Evolutionary conservation across 2,797 vertebrate species (phyloP).

Genomic region (Poeciliopsis presidionis): DNA sequence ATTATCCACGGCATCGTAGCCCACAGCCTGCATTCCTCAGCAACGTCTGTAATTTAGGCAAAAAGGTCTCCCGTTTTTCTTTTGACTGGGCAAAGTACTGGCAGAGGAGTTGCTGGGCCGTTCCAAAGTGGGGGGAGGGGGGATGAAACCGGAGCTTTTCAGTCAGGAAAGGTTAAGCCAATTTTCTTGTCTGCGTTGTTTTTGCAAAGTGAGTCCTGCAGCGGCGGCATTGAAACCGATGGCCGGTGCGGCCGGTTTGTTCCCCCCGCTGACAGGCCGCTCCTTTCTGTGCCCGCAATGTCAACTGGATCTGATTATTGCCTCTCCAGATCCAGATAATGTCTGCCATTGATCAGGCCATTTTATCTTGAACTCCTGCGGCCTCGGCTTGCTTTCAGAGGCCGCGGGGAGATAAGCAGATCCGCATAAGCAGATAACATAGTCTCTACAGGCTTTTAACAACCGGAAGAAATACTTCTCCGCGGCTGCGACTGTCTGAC

Average conservation of each 20-base stretch:
- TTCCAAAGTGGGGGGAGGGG: constrained; percentile 16
- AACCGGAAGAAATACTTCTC: constrained; percentile 61
- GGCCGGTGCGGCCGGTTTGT: constrained; percentile 50
- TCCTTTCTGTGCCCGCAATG: constrained; percentile 49
- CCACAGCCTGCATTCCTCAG: constrained; percentile 67
- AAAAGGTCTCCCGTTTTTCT: constrained; percentile 69
- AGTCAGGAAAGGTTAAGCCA: constrained; percentile 77
- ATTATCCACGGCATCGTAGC: constrained; percentile 67
- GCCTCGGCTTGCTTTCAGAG: constrained; percentile 68
- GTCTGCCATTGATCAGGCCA: constrained; percentile 75
- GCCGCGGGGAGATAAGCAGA: constrained; percentile 67
- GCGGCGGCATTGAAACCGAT: constrained; percentile 57
- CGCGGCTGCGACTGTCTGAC: constrained; percentile 37
- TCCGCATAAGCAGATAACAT: constrained; percentile 75
- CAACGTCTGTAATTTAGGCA: constrained; percentile 77
- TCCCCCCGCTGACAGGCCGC: constrained; percentile 59
- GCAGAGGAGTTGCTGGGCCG: neutral
- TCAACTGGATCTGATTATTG: constrained; percentile 77
- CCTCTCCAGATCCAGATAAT: constrained; percentile 79
- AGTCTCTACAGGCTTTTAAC: constrained; percentile 75
- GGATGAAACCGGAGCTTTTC: constrained; percentile 60
- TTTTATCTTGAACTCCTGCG: constrained; percentile 73
- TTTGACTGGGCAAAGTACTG: constrained; percentile 40
- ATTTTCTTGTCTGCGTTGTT: constrained; percentile 79
- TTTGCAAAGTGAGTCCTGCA: constrained; percentile 60